phyloP scores from a whole-genome alignment of 1,140 invertebrate species.

The Oncopodura yosiiana region DNA sequence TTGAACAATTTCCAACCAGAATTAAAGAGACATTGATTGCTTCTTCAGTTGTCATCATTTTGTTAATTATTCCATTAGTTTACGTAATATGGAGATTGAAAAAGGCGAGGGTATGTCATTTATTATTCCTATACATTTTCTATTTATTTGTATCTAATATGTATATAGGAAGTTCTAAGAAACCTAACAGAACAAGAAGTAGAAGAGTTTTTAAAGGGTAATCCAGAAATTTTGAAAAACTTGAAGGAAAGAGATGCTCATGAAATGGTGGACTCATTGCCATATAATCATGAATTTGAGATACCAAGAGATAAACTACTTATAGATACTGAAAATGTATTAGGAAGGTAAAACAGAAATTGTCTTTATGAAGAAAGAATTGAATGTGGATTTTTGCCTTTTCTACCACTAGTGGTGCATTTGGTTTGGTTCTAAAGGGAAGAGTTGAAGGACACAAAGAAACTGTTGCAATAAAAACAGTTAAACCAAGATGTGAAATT shows the following conservation, averaged over 20 bases:
- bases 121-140: not conserved
- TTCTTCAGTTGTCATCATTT: not conserved
- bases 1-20: slow-evolving; percentile 7
- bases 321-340: slow-evolving; percentile 18
- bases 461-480: slow-evolving; percentile 14
- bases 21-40: slow-evolving; percentile 8
- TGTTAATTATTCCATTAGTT: not conserved
- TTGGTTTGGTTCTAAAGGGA: slow-evolving; percentile 16
- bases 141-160: not conserved
- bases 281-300: slow-evolving; percentile 16
- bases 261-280: slow-evolving; percentile 11
- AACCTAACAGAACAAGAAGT: slow-evolving; percentile 19
- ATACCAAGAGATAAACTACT: slow-evolving; percentile 19
- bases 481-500: slow-evolving; percentile 7
- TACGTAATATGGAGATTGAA: slow-evolving; percentile 17
- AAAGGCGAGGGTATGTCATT: slow-evolving; percentile 18
- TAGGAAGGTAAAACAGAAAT: too few species aligned
- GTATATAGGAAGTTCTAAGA: slow-evolving; percentile 7
- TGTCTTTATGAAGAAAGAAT: too few species aligned
- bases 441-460: slow-evolving; percentile 9
- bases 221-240: slow-evolving; percentile 16
- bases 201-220: slow-evolving; percentile 15
- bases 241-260: slow-evolving; percentile 12
- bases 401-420: slow-evolving; percentile 17
- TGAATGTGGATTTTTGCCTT: too few species aligned